phyloP scores from a whole-genome alignment of 2,797 vertebrate species.

The Atherinosoma microstoma region DNA sequence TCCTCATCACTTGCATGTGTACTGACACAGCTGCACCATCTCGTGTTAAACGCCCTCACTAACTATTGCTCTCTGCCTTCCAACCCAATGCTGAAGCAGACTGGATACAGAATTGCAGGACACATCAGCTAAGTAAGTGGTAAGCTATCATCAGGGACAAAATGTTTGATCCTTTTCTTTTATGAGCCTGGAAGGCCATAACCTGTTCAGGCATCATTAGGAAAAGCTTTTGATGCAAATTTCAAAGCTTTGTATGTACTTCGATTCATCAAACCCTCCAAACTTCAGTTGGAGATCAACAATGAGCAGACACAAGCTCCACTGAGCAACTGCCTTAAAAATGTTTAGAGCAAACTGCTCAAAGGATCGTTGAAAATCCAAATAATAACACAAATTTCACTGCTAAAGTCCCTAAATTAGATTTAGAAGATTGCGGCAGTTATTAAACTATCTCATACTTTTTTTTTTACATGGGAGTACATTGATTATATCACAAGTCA shows the following conservation, averaged over 20 bases:
- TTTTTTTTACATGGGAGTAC: too few species aligned
- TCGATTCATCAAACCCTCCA: neutral
- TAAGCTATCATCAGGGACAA: neutral
- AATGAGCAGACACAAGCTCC: neutral
- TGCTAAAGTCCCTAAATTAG: too few species aligned
- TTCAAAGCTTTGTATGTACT: neutral
- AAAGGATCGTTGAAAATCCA: too few species aligned
- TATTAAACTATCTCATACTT: too few species aligned
- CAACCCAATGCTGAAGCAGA: conserved; percentile 80
- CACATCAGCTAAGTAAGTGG: conserved; percentile 88
- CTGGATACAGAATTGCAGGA: conserved; percentile 93
- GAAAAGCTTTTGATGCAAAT: neutral
- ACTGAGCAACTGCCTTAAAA: neutral
- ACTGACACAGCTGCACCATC: conserved; percentile 77
- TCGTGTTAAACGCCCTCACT: conserved; percentile 53
- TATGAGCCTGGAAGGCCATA: neutral
- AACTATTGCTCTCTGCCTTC: conserved; percentile 56
- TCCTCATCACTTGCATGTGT: conserved; percentile 48
- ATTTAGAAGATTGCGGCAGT: too few species aligned
- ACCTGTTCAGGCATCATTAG: neutral
- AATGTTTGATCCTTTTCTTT: neutral
- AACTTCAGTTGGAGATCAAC: too few species aligned
- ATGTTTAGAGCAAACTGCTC: neutral
- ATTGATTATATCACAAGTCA: too few species aligned
- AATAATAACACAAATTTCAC: too few species aligned